Evolutionary conservation across 1,140 invertebrate genomes (phyloP).

Genomic region (Asobara japonica): DNA sequence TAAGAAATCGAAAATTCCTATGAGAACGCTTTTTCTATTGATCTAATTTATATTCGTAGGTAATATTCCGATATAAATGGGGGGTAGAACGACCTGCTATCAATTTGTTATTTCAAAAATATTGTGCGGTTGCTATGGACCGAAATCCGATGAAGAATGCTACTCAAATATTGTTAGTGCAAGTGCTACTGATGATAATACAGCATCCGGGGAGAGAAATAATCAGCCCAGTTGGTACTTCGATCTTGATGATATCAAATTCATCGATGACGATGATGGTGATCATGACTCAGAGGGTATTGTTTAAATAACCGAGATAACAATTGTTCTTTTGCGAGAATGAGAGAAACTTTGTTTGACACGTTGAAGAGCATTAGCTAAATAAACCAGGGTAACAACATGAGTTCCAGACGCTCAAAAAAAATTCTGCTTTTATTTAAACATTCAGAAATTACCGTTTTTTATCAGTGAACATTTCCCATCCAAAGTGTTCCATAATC

Average conservation of each 20-base stretch:
- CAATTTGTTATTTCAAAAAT: not conserved
- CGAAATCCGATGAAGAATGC: not conserved
- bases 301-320: no score
- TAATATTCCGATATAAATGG: not conserved
- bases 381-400: no score
- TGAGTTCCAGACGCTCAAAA: no score
- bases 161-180: not conserved
- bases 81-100: not conserved
- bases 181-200: not conserved
- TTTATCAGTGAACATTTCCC: no score
- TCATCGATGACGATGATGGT: conserved; percentile 61
- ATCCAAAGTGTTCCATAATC: no score
- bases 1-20: no score
- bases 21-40: no score
- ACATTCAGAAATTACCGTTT: no score
- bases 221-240: conserved; percentile 44
- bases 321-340: no score
- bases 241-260: conserved; percentile 58
- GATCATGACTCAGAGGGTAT: conserved; percentile 30
- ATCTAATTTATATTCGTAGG: not conserved
- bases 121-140: not conserved
- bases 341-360: no score
- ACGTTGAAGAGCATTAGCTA: no score
- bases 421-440: no score
- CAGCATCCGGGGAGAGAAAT: not conserved